Percentiles rank a stretch among this genome's conserved stretches.
Conservation (phyloP, 2,113 vertebrate species). For the Herpailurus yagouaroundi region DNA sequence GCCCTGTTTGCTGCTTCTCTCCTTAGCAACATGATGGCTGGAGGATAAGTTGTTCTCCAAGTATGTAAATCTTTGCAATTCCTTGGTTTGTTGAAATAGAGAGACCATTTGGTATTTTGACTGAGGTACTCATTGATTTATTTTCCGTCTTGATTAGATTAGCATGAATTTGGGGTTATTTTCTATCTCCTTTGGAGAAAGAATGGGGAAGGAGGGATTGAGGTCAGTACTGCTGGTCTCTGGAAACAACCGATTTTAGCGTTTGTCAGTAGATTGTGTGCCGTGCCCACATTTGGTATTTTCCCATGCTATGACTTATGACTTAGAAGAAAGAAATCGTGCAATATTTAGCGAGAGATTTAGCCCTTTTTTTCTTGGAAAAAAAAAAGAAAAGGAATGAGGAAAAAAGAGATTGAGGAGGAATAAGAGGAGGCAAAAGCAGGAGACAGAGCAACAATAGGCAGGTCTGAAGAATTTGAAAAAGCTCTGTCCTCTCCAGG, state of each 20-base stretch:
- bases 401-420: not conserved
- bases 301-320: not conserved
- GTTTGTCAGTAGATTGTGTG: not conserved
- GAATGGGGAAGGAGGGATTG: not conserved
- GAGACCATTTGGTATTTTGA: not conserved
- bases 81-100: not conserved
- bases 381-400: not conserved
- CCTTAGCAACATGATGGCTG: not conserved
- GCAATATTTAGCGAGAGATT: not conserved
- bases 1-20: not conserved
- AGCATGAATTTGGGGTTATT: not conserved
- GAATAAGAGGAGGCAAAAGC: not conserved
- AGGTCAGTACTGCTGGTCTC: not conserved
- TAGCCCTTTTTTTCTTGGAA: not conserved
- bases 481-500: not conserved
- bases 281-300: not conserved
- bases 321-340: conserved; percentile 2
- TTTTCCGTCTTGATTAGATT: not conserved
- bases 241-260: not conserved
- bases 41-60: not conserved
- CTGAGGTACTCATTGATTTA: not conserved
- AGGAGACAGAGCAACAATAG: not conserved
- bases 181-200: not conserved
- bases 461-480: not conserved
- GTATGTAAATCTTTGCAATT: not conserved